phyloP scores from a whole-genome alignment of 2,797 vertebrate genomes.

The Bryconaethiops microstoma region DNA sequence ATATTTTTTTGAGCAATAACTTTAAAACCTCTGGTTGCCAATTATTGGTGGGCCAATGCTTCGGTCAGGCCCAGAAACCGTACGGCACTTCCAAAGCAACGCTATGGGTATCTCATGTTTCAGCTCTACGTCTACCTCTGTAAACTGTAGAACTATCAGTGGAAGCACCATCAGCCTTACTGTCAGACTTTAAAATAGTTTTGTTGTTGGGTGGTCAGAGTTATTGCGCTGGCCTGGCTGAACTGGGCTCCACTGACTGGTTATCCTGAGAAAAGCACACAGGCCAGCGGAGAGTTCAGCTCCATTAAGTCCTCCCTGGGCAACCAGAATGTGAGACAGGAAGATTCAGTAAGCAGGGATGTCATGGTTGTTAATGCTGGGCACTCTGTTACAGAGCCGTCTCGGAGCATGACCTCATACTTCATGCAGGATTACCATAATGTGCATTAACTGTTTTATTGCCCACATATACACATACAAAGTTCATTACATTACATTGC shows the following conservation, averaged over 20 bases:
- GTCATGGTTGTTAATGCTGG: constrained; percentile 55
- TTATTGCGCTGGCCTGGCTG: not conserved
- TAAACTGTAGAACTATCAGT: too few relatives aligned
- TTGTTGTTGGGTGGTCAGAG: constrained; percentile 8
- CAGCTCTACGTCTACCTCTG: too few relatives aligned
- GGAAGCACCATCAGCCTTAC: not conserved
- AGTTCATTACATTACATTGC: too few relatives aligned
- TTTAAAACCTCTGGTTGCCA: too few relatives aligned
- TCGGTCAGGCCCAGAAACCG: too few relatives aligned
- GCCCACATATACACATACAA: too few relatives aligned
- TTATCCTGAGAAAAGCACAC: constrained; percentile 55
- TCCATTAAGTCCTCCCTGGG: constrained; percentile 65
- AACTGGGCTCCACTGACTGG: constrained; percentile 17
- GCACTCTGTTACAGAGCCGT: constrained; percentile 33
- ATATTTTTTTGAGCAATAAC: too few relatives aligned
- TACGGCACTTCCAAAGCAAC: too few relatives aligned
- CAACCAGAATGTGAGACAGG: constrained; percentile 54
- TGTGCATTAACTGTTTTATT: too few relatives aligned
- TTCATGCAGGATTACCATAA: not conserved
- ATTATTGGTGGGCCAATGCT: too few relatives aligned
- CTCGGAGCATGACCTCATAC: not conserved
- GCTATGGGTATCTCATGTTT: too few relatives aligned
- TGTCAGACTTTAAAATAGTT: constrained; percentile 10
- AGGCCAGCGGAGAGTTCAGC: constrained; percentile 58
- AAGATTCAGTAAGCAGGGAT: constrained; percentile 60